Conservation (phyloP, 2,113 vertebrate genomes). For the Bambusicola thoracicus region DNA sequence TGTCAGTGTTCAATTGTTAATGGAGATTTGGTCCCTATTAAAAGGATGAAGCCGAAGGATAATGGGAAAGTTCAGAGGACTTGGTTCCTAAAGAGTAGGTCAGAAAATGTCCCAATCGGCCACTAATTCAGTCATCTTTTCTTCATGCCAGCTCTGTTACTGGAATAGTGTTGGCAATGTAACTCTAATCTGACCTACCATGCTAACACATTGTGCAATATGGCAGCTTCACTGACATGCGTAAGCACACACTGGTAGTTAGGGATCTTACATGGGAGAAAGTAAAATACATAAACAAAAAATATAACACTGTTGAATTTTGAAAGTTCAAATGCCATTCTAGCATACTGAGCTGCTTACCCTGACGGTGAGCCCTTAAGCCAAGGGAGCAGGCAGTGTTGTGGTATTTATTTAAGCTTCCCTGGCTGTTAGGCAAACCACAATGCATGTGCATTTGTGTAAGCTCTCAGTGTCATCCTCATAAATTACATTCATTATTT, state of each 20-base stretch:
- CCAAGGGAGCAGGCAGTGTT: fast-evolving
- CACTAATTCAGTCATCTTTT: conserved; percentile 81
- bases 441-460: fast-evolving
- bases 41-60: conserved; percentile 79
- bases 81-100: conserved; percentile 81
- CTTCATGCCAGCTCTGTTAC: conserved; percentile 73
- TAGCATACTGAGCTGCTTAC: background rate
- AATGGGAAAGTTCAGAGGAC: conserved; percentile 82
- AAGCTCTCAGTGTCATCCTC: background rate
- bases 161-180: conserved; percentile 37
- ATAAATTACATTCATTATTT: background rate
- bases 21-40: conserved; percentile 82
- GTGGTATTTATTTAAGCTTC: background rate
- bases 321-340: conserved; percentile 3
- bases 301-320: background rate
- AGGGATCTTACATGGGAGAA: background rate
- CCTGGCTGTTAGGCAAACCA: background rate
- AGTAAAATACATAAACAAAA: background rate
- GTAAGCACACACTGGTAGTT: background rate
- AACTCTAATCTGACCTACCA: conserved; percentile 48
- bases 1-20: conserved; percentile 80
- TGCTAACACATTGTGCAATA: conserved; percentile 35
- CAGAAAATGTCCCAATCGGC: conserved; percentile 77
- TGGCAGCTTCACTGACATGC: conserved; percentile 34
- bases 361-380: background rate